Evolutionary conservation across 2,797 vertebrate genomes (phyloP).

Genomic region (Orientallactaga sibirica): DNA sequence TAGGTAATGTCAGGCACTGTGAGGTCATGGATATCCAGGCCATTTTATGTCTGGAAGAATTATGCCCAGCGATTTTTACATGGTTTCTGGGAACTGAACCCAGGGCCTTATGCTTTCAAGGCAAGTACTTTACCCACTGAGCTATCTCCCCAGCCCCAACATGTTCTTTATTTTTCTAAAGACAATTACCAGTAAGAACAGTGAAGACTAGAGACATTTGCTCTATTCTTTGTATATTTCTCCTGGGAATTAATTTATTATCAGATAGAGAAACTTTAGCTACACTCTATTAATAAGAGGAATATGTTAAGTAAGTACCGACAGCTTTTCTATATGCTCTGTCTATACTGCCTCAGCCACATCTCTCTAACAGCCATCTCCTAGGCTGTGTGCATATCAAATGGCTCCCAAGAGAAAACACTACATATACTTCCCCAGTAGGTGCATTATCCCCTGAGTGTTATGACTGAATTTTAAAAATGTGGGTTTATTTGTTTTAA

Average conservation of each 20-base stretch:
- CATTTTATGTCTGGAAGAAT: too few species aligned
- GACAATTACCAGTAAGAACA: slow-evolving; percentile 45
- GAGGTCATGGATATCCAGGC: too few species aligned
- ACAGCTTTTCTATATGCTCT: slow-evolving; percentile 41
- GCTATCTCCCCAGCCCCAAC: too few species aligned
- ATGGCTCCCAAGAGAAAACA: slow-evolving; percentile 30
- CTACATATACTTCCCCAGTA: neutral
- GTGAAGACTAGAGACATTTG: slow-evolving; percentile 64
- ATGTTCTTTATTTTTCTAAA: neutral
- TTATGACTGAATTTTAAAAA: slow-evolving; percentile 46
- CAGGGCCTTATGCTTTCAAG: too few species aligned
- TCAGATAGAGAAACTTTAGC: slow-evolving; percentile 1
- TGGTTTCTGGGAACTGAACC: too few species aligned
- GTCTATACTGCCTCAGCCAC: neutral
- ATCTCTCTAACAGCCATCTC: neutral
- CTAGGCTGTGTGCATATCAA: neutral
- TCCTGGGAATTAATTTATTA: slow-evolving; percentile 34
- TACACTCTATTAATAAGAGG: slow-evolving; percentile 43
- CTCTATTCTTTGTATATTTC: slow-evolving; percentile 51
- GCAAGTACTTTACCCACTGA: too few species aligned
- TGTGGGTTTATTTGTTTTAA: slow-evolving; percentile 15
- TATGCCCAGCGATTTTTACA: too few species aligned
- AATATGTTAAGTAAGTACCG: neutral
- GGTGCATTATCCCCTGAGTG: neutral
- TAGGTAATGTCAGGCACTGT: too few species aligned